Conservation (phyloP, 2,113 vertebrate genomes). For the Hyaena hyaena region DNA sequence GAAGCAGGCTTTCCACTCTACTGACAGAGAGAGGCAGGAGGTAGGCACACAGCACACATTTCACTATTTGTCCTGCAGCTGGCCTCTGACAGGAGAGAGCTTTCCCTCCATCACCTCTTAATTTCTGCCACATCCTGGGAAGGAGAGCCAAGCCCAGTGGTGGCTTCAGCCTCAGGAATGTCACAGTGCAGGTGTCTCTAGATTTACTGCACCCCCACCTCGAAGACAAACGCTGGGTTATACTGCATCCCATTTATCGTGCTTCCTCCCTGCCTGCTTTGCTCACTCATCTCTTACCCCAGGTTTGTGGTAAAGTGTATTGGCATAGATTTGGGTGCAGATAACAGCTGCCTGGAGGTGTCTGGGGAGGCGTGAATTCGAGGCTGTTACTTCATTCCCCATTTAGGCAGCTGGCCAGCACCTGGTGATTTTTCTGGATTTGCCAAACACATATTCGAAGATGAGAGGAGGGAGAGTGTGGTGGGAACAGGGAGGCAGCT, state of each 20-base stretch:
- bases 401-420: conserved; percentile 67
- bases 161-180: not conserved
- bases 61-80: not conserved
- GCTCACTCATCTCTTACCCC: not conserved
- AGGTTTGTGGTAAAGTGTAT: not conserved
- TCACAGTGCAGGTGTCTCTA: not conserved
- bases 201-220: not conserved
- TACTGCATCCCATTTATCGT: not conserved
- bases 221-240: not conserved
- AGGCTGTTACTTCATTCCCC: conserved; percentile 64
- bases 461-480: not conserved
- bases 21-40: not conserved
- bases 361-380: conserved; percentile 62
- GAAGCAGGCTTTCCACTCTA: not conserved
- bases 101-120: not conserved
- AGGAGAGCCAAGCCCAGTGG: not conserved
- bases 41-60: accelerated
- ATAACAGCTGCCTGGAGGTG: conserved; percentile 28
- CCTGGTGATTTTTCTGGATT: conserved; percentile 59
- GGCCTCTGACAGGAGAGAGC: not conserved
- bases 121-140: not conserved
- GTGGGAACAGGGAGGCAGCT: not conserved
- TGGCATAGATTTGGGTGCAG: not conserved
- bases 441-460: conserved; percentile 25
- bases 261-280: not conserved